phyloP scores from a whole-genome alignment of 2,888 invertebrate genomes.

The Therioaphis trifolii region DNA sequence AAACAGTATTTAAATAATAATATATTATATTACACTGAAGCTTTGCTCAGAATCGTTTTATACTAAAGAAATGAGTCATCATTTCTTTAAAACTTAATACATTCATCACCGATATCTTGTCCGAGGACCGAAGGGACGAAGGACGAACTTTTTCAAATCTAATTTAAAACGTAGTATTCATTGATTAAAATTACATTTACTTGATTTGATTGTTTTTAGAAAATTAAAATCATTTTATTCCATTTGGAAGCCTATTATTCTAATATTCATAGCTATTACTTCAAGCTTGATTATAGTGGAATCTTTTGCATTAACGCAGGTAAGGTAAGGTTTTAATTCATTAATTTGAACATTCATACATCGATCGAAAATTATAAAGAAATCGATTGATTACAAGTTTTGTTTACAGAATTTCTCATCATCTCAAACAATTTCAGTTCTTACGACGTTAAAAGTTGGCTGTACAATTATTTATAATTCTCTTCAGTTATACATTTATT shows the following conservation, averaged over 20 bases:
- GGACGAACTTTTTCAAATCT: too few relatives aligned
- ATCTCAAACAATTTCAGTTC: not conserved
- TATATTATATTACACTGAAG: too few relatives aligned
- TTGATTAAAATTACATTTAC: too few relatives aligned
- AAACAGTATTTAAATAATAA: too few relatives aligned
- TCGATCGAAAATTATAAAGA: too few relatives aligned
- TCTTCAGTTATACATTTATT: not conserved
- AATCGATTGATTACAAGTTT: too few relatives aligned
- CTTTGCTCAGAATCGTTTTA: too few relatives aligned
- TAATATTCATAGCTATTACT: not conserved
- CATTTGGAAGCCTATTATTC: not conserved
- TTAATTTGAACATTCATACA: not conserved
- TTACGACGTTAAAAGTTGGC: not conserved
- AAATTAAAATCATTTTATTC: constrained; percentile 18
- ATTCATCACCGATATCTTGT: too few relatives aligned
- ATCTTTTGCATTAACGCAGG: constrained; percentile 1
- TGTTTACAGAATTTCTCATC: not conserved
- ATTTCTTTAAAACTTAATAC: too few relatives aligned
- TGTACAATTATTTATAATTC: not conserved
- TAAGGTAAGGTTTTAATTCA: not conserved
- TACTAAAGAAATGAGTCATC: too few relatives aligned
- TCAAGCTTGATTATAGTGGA: not conserved
- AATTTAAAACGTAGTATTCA: too few relatives aligned
- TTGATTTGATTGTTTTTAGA: constrained; percentile 15
- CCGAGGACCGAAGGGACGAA: too few relatives aligned